Base-by-base conservation (phyloP, 2,113 vertebrate genomes). In the Bagarius yarrelli region DNA sequence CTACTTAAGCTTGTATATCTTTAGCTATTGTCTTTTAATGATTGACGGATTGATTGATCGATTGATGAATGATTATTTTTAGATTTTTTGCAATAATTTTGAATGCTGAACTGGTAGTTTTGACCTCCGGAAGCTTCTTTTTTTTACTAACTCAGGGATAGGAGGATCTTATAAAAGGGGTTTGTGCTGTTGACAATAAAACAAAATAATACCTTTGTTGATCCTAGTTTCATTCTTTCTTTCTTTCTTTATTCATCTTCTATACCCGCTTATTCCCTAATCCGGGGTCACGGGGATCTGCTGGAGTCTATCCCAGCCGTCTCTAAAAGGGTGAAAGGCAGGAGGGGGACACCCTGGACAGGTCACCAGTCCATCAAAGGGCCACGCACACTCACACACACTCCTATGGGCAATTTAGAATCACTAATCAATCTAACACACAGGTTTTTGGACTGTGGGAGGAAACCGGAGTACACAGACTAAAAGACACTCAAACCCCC, bases 61-160 rank as follows among this genome's bases (percentile, higher is more conserved):
- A 78, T 66, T 77, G 79, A 69, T 78, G 75, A 80, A 83, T 72
- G 15, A 76, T 67, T 83, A 57, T 67, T 83, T 77, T 72, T 83
- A 85, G 84, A 88, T 75, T 53, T 87, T 36, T 86, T 82, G 74
- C 79, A 81, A 61, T 87, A 88, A 83, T 82, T 83, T 80, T 86
- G 80, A 82, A 83, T 85, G 81, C 78, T 87, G 83, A 86, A 87
- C 88, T 87, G 61, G 87, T 87, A 85, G 83, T 52, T 13, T 59
- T 87, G 81, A 86, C 83, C 84, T 89, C 79, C 76, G 83, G 60
- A 86, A 88, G 81, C 89, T 86, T 80, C 87, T 85, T 81, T 89
- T 90, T 91, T 89, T 89, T 91, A 94, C 91, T 93, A 93, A 93
- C 92, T 94, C 93, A 94, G 93, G 93, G 92, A 94, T 88, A 89